Base-by-base conservation (phyloP, 2,888 invertebrate species). In the Leptopilina drosophilae region DNA sequence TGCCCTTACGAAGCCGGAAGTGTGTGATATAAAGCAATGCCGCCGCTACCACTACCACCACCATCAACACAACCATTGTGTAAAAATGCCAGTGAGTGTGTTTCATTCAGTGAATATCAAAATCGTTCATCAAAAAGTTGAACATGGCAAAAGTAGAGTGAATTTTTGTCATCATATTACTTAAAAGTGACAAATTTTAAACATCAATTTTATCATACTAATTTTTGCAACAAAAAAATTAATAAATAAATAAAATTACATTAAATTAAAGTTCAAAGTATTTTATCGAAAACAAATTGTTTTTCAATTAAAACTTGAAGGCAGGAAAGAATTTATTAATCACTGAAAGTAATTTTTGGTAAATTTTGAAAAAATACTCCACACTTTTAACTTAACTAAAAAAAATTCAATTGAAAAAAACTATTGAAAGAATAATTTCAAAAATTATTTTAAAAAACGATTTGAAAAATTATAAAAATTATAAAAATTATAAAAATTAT, bases 141-240 rank as follows among this genome's bases (percentile, higher is more conserved):
- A 9, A 7, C 6, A 14, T 26, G 26, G 49, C 12, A 56, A 56
- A 67, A 69, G 14, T 20, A 69, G 26, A 26, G 26, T 26, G 12
- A 53, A 53, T 69, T 56, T 67, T 49, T 67, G 62, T 46, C 20
- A 49, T 46, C 46, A 67, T 6, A 20, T 49, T 49, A 49, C 15
- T 46, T 15, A 49, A 49, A 15, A 11, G 2, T 49, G 0, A 42
- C 5, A 15, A 15, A 40, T 65, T 40, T 40, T 12, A 12, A 4
- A 8, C 33, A 42, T 42, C 12, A 8, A 7, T 7, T 14, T 59
- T 59, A 59, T n/a, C 14, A 59, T 15, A n/a, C n/a, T 7, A 7
- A 59, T 59, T 59, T 59, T 33, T 2, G 33, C 33, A 33, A 33
- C 1, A 33, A 33, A n/a, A 59, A n/a, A 59, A 7, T 14, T n/a